These are phyloP conservation scores for Aurelia aurita complex sp. Pacific DNA, from an alignment of 30 jellyfish, hydroid and myxozoan species.

Conservation along the genomic window DNA sequence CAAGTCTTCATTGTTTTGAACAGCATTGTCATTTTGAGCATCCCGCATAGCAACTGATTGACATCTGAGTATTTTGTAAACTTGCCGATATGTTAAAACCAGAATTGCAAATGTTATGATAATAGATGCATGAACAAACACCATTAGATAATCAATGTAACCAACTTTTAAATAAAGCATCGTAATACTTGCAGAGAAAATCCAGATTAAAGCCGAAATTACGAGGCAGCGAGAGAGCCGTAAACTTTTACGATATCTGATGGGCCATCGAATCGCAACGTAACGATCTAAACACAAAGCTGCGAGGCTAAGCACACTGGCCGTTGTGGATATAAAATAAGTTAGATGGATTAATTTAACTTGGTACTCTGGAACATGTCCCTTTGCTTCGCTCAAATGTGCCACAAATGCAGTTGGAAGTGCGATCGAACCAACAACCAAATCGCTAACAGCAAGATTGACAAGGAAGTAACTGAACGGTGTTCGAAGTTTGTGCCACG, in stretches of 20 bases:
- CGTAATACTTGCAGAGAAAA: constrained; percentile 52
- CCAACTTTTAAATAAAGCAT: constrained; percentile 48
- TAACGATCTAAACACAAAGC: constrained; percentile 80
- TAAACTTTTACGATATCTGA: constrained; percentile 55
- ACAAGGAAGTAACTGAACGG: constrained; percentile 82
- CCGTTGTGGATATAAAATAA: constrained; percentile 71
- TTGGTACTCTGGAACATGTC: constrained; percentile 35
- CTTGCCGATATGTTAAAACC: no score
- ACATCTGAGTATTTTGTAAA: no score
- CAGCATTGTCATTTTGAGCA: no score
- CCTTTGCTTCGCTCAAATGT: constrained; percentile 69
- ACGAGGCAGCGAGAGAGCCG: constrained; percentile 41
- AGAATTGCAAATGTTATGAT: constrained; percentile 49
- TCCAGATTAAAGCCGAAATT: constrained; percentile 63
- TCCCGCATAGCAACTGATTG: no score
- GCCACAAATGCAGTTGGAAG: constrained; percentile 73
- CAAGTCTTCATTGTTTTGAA: no score
- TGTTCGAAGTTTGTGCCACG: constrained; percentile 74
- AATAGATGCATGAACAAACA: constrained; percentile 75
- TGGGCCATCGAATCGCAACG: constrained; percentile 79
- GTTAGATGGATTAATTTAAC: constrained; percentile 53
- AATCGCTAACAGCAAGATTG: constrained; percentile 78
- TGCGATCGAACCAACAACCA: constrained; percentile 72
- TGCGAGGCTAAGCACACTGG: constrained; percentile 73
- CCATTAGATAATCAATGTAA: constrained; percentile 62